phyloP scores from a whole-genome alignment of 2,888 invertebrate genomes.

The Apodemia zela region DNA sequence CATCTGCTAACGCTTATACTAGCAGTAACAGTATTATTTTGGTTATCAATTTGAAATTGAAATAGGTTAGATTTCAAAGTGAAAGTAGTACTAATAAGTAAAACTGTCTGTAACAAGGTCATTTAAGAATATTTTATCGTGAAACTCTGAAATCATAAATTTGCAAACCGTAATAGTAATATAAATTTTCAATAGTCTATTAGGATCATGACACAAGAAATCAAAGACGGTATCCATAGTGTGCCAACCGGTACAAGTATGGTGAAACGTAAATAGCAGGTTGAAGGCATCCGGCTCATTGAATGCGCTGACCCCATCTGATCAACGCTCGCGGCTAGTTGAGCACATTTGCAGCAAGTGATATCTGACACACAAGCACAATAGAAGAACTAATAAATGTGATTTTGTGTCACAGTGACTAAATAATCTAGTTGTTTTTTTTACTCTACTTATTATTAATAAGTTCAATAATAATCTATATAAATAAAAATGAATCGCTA shows the following conservation, averaged over 20 bases:
- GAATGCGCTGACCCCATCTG: slow-evolving; percentile 79
- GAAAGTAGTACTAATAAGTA: too few relatives aligned
- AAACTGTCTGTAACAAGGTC: too few relatives aligned
- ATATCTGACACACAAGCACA: slow-evolving; percentile 41
- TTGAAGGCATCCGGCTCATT: slow-evolving; percentile 77
- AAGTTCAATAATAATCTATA: neutral
- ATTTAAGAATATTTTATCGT: neutral
- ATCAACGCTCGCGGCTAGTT: slow-evolving; percentile 59
- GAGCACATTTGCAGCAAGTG: slow-evolving; percentile 53
- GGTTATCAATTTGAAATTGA: too few relatives aligned
- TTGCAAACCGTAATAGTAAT: slow-evolving; percentile 23
- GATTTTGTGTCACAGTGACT: slow-evolving; percentile 5
- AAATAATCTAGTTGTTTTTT: neutral
- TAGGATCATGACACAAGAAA: slow-evolving; percentile 48
- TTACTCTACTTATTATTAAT: neutral
- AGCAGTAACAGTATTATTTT: too few relatives aligned
- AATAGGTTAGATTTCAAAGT: too few relatives aligned
- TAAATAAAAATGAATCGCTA: too few relatives aligned
- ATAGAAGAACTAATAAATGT: slow-evolving; percentile 26
- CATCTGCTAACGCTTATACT: too few relatives aligned
- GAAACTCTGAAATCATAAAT: neutral
- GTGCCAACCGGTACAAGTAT: slow-evolving; percentile 72
- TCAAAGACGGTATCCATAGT: slow-evolving; percentile 64
- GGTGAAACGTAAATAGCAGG: slow-evolving; percentile 77
- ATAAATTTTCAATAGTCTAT: slow-evolving; percentile 41